phyloP scores from a whole-genome alignment of 2,888 invertebrate genomes.

The Sisyra terminalis region DNA sequence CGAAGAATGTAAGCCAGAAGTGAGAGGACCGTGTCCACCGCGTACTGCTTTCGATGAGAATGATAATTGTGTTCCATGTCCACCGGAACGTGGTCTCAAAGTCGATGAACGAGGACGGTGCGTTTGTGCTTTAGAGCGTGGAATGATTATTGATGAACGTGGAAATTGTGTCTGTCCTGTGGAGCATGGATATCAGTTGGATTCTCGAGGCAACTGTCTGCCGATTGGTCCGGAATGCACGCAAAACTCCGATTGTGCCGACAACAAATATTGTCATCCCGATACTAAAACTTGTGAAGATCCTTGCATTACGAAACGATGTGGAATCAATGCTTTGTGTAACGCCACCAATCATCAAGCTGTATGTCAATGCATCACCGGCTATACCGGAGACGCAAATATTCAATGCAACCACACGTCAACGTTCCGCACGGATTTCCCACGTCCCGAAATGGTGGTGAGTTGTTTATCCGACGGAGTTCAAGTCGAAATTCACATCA shows the following conservation, averaged over 20 bases:
- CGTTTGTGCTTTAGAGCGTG: slow-evolving; percentile 63
- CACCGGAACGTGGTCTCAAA: slow-evolving; percentile 50
- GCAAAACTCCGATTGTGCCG: slow-evolving; percentile 57
- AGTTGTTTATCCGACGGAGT: slow-evolving; percentile 86
- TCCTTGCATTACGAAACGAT: slow-evolving; percentile 58
- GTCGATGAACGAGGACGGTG: slow-evolving; percentile 65
- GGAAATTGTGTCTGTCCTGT: slow-evolving; percentile 61
- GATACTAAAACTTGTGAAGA: slow-evolving; percentile 57
- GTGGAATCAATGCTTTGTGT: slow-evolving; percentile 63
- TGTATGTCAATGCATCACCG: slow-evolving; percentile 59
- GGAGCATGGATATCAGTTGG: slow-evolving; percentile 46
- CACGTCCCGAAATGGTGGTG: slow-evolving; percentile 70
- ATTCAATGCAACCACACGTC: slow-evolving; percentile 42
- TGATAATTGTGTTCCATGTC: slow-evolving; percentile 64
- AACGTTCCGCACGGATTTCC: slow-evolving; percentile 61
- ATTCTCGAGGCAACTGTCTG: slow-evolving; percentile 41
- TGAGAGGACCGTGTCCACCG: slow-evolving; percentile 50
- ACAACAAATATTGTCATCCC: slow-evolving; percentile 55
- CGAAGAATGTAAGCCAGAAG: slow-evolving; percentile 45
- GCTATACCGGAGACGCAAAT: slow-evolving; percentile 61
- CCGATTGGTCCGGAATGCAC: slow-evolving; percentile 42
- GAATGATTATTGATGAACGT: slow-evolving; percentile 59
- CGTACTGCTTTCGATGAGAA: slow-evolving; percentile 59
- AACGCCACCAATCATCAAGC: slow-evolving; percentile 61
- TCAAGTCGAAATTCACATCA: slow-evolving; percentile 63